These are phyloP conservation scores for Lanius collurio DNA, from an alignment of 2,113 vertebrate genomes.

Conservation along the genomic window DNA sequence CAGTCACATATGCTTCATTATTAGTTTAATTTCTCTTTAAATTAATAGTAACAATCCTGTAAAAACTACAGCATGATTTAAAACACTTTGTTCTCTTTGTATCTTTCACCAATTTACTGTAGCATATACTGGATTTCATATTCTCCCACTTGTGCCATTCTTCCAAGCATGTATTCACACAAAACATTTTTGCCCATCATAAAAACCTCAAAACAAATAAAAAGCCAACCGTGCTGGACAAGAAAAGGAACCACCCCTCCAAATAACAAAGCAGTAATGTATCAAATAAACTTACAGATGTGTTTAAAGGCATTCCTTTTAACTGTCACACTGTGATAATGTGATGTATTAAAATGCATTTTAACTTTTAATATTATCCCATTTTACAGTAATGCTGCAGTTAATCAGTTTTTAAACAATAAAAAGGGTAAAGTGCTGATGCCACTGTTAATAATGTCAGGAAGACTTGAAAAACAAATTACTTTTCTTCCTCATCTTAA, in stretches of 20 bases:
- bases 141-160: neutral
- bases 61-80: neutral
- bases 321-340: slow-evolving; percentile 30
- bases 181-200: neutral
- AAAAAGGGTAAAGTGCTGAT: slow-evolving; percentile 56
- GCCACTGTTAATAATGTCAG: slow-evolving; percentile 55
- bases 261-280: neutral
- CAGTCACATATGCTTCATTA: neutral
- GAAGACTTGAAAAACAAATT: slow-evolving; percentile 67
- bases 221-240: neutral
- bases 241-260: neutral
- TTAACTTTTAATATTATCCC: slow-evolving; percentile 46
- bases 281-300: neutral
- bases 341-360: slow-evolving; percentile 58
- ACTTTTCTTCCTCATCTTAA: slow-evolving; percentile 57
- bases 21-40: neutral
- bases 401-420: slow-evolving; percentile 71
- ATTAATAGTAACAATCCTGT: neutral
- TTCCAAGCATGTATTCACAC: neutral
- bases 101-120: neutral
- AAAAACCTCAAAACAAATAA: neutral
- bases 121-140: neutral
- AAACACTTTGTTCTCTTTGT: neutral
- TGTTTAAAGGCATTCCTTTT: neutral
- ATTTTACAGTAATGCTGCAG: slow-evolving; percentile 42